Evolutionary conservation across 2,113 vertebrate species (phyloP).

Genomic region (Eupsittula cactorum): DNA sequence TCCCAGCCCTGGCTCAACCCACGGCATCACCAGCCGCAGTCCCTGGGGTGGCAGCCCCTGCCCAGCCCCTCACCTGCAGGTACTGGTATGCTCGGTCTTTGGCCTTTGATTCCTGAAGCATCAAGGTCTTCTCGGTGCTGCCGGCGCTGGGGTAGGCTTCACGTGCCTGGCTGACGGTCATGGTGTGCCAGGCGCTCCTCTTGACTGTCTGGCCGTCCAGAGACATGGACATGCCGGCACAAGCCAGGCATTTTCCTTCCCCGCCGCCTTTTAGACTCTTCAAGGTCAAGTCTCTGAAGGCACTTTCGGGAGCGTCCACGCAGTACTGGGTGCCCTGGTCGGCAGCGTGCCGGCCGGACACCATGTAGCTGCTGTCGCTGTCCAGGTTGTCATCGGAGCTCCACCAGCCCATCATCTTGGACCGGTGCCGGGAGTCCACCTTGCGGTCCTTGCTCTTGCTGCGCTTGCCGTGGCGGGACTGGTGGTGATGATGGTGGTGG

Average conservation of each 20-base stretch:
- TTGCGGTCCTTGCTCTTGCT: constrained; percentile 90
- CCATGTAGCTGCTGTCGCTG: constrained; percentile 95
- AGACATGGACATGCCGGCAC: constrained; percentile 90
- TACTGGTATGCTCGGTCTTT: constrained; percentile 95
- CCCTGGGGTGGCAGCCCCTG: not conserved
- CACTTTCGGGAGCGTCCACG: constrained; percentile 91
- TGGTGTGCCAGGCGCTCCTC: constrained; percentile 96
- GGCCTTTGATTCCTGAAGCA: constrained; percentile 89
- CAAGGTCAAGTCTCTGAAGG: constrained; percentile 95
- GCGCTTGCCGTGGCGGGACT: constrained; percentile 87
- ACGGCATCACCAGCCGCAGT: accelerated
- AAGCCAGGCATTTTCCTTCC: constrained; percentile 93
- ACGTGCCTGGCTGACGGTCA: constrained; percentile 97
- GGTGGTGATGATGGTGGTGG: constrained; percentile 89
- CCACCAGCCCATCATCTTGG: constrained; percentile 96
- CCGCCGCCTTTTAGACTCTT: constrained; percentile 87
- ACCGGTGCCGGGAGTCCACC: constrained; percentile 86
- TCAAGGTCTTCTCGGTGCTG: constrained; percentile 88
- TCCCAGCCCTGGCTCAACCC: not conserved
- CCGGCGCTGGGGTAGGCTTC: constrained; percentile 89
- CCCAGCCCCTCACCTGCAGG: constrained; percentile 85
- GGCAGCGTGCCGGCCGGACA: constrained; percentile 76
- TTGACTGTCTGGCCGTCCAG: constrained; percentile 91
- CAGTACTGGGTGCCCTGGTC: constrained; percentile 81
- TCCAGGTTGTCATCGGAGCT: constrained; percentile 99